Conservation (phyloP, 2,797 vertebrate species). For the Epinephelus malabaricus region DNA sequence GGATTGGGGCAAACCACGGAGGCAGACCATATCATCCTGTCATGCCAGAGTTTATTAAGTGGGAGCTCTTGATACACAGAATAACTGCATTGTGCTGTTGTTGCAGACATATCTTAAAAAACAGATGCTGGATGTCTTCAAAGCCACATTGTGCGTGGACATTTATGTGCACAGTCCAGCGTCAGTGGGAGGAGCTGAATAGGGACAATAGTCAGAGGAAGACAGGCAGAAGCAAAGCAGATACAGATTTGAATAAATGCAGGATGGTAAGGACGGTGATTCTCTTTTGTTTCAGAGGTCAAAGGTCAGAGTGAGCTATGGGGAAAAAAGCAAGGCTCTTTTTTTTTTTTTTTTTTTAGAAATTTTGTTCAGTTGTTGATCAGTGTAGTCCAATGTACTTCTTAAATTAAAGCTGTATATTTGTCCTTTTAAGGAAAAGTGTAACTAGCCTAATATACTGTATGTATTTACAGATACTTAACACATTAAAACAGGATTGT, state of each 20-base stretch:
- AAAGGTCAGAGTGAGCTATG: slow-evolving; percentile 13
- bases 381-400: too few species aligned
- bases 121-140: slow-evolving; percentile 38
- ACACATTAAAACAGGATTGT: too few species aligned
- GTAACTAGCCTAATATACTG: too few species aligned
- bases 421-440: too few species aligned
- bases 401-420: too few species aligned
- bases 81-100: slow-evolving; percentile 35
- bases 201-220: slow-evolving; percentile 18
- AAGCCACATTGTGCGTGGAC: slow-evolving; percentile 10
- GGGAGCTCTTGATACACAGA: slow-evolving; percentile 31
- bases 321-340: neutral
- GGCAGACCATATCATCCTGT: slow-evolving; percentile 60
- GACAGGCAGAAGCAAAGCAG: neutral
- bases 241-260: slow-evolving; percentile 14
- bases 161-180: neutral
- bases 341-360: neutral
- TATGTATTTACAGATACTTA: too few species aligned
- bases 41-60: slow-evolving; percentile 55
- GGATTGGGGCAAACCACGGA: slow-evolving; percentile 41
- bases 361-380: too few species aligned
- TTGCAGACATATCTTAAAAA: slow-evolving; percentile 40
- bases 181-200: slow-evolving; percentile 6
- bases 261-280: neutral
- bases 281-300: neutral